Conservation (phyloP, 2,888 invertebrate genomes). For the Sphaerophoria rueppellii region DNA sequence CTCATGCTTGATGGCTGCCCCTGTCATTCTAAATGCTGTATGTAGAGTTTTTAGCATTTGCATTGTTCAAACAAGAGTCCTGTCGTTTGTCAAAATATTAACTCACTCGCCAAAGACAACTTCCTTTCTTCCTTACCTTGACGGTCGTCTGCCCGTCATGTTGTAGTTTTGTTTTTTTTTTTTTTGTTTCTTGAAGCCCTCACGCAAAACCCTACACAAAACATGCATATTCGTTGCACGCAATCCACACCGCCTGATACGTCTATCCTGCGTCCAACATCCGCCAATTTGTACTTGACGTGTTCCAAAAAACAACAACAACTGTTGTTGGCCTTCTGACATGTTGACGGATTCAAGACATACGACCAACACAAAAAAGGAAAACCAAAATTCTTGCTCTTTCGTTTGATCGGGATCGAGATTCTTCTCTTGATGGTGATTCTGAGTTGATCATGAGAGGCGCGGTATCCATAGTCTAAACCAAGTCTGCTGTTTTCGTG, state of each 20-base stretch:
- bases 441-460: slow-evolving; percentile 42
- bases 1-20: too few species aligned
- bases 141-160: slow-evolving; percentile 57
- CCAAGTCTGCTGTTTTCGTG: slow-evolving; percentile 52
- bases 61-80: slow-evolving; percentile 38
- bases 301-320: slow-evolving; percentile 44
- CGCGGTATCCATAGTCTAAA: slow-evolving; percentile 49
- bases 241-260: slow-evolving; percentile 51
- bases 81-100: slow-evolving; percentile 64
- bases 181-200: slow-evolving; percentile 5
- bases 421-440: not conserved
- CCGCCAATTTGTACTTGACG: slow-evolving; percentile 71
- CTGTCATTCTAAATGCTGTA: too few species aligned
- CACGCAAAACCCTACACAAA: slow-evolving; percentile 44
- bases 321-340: slow-evolving; percentile 67
- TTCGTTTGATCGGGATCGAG: slow-evolving; percentile 29
- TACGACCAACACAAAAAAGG: not conserved
- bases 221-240: slow-evolving; percentile 42
- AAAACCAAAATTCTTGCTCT: slow-evolving; percentile 11
- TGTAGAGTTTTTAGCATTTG: not conserved
- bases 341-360: slow-evolving; percentile 54
- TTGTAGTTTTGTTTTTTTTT: slow-evolving; percentile 40
- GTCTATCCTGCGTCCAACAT: slow-evolving; percentile 44
- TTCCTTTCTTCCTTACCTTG: slow-evolving; percentile 65
- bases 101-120: slow-evolving; percentile 57